These are phyloP conservation scores for Argyrosomus japonicus DNA, from an alignment of 2,113 vertebrate genomes.

Conservation along the genomic window DNA sequence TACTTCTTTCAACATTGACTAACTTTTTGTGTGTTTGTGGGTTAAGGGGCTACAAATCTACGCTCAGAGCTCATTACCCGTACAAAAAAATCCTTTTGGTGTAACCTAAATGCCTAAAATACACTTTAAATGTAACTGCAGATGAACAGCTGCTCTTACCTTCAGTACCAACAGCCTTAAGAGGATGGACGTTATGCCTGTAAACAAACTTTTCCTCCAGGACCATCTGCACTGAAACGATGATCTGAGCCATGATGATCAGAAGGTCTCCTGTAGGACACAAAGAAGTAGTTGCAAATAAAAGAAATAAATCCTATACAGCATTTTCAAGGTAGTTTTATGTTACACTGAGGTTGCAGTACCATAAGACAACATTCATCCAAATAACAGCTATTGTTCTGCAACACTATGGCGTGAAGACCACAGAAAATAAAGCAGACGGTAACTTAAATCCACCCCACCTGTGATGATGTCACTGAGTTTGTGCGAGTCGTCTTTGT, in stretches of 20 bases:
- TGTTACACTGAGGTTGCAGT: not conserved
- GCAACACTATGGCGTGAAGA: too few relatives aligned
- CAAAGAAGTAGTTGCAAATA: not conserved
- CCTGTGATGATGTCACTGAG: slow-evolving; percentile 93
- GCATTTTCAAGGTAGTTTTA: not conserved
- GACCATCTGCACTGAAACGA: slow-evolving; percentile 95
- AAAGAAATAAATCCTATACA: not conserved
- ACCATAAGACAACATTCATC: not conserved
- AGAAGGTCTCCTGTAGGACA: slow-evolving; percentile 89
- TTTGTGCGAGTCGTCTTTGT: slow-evolving; percentile 75
- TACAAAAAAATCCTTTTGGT: too few relatives aligned
- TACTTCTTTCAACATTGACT: slow-evolving; percentile 1
- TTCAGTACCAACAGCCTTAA: slow-evolving; percentile 92
- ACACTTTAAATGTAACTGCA: not conserved
- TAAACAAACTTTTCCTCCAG: slow-evolving; percentile 96
- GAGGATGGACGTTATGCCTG: slow-evolving; percentile 92
- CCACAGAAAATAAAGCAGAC: not conserved
- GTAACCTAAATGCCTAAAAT: not conserved
- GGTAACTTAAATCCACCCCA: slow-evolving; percentile 42
- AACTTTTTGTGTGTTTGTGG: not conserved
- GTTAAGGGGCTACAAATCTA: not conserved
- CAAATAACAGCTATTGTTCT: not conserved
- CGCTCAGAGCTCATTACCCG: not conserved
- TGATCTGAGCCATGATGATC: slow-evolving; percentile 94
- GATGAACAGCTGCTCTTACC: slow-evolving; percentile 77